Base-by-base conservation (phyloP, 53 echinoderm and acorn worm species). In the Echinometra lucunter region DNA sequence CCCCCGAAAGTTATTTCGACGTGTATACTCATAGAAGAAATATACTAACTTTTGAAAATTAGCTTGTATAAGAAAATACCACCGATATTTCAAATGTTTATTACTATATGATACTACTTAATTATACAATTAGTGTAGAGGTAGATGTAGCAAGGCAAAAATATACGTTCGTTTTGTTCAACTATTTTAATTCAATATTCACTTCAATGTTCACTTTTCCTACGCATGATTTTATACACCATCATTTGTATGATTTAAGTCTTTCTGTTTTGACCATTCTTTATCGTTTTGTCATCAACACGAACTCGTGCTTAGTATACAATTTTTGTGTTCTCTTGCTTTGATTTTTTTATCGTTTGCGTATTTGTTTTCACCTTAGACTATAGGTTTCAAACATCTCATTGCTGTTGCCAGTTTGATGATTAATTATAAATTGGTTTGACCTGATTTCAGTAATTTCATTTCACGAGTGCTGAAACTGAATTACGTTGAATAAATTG, bases 371-470 rank as follows among this genome's bases (percentile, higher is more conserved):
- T n/a, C n/a, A n/a, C n/a, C n/a, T n/a, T n/a, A n/a, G n/a, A n/a
- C n/a, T n/a, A n/a, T n/a, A n/a, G n/a, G n/a, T n/a, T n/a, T 44
- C 49, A 10, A 49, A 85, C 85, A 85, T 85, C 85, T 47, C 85
- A 85, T 85, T 27, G 3, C n/a, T 27, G 27, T 40, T 21, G 23
- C 42, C 19, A 42, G 40, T 40, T 19, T 21, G 17, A 78, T 78
- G 42, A 78, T 78, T 78, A 78, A 78, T 78, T 78, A 19, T 78
- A 78, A 6, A 40, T 78, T 40, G 4, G 19, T 78, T 19, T 30
- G 8, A 21, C 63, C 19, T 21, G 21, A 12, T 34, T 6, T 28
- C 35, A 1, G n/a, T n/a, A n/a, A n/a, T 35, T 78, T 5, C 78
- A 40, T 78, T 78, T 78, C 21, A 21, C 19, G 38, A 40, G 78